Conservation (phyloP, 2,888 invertebrate species). For the Ischnura elegans region DNA sequence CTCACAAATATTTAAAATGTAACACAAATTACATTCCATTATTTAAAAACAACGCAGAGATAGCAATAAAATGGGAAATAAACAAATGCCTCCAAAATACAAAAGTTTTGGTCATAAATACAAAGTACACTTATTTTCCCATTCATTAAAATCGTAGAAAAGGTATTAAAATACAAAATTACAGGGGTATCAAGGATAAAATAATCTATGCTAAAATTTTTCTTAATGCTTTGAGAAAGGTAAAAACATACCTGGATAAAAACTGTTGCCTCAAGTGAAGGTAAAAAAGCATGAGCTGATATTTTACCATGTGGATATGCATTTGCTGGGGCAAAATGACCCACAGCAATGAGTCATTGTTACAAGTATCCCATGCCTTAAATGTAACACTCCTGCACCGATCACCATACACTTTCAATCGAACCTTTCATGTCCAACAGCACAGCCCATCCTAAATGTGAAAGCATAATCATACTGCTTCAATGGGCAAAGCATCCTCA, state of each 20-base stretch:
- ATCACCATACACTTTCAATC: conserved; percentile 28
- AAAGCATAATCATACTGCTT: conserved; percentile 32
- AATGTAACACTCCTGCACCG: conserved; percentile 35
- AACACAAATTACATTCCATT: conserved; percentile 42
- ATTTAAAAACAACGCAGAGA: conserved; percentile 32
- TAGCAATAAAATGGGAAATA: conserved; percentile 51
- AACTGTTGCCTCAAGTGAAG: conserved; percentile 44
- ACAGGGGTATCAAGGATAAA: conserved; percentile 44
- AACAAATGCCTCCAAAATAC: conserved; percentile 58
- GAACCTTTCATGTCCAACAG: conserved; percentile 45
- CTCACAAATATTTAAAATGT: conserved; percentile 62
- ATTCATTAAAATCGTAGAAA: conserved; percentile 52
- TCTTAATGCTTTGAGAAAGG: conserved; percentile 45
- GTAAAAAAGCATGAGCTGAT: conserved; percentile 58
- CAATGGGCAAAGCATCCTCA: background rate
- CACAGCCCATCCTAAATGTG: conserved; percentile 38
- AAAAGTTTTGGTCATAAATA: conserved; percentile 61
- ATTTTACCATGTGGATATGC: conserved; percentile 65
- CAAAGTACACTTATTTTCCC: conserved; percentile 59
- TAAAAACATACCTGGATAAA: conserved; percentile 53
- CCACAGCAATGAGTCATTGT: conserved; percentile 45
- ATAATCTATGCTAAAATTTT: conserved; percentile 58
- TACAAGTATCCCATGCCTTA: conserved; percentile 21
- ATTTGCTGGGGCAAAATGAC: conserved; percentile 33
- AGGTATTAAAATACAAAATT: conserved; percentile 65